Evolutionary conservation across 1,140 invertebrate genomes (phyloP).

Genomic region (Lordiphosa stackelbergi): DNA sequence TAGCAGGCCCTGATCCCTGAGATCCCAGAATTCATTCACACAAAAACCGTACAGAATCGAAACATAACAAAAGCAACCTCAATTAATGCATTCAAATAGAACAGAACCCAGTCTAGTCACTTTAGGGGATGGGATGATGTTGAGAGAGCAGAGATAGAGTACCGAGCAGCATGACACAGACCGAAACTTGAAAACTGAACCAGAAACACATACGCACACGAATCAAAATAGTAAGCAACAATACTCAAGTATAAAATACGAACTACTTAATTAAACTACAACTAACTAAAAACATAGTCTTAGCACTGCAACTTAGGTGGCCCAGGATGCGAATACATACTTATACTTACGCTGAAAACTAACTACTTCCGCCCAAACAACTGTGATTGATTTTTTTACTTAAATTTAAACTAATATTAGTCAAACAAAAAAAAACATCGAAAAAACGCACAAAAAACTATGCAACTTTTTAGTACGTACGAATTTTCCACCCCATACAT

Average conservation of each 20-base stretch:
- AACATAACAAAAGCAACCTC: conserved; percentile 44
- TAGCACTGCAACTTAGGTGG: conserved; percentile 49
- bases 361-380: conserved; percentile 77
- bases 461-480: conserved; percentile 62
- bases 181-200: conserved; percentile 16
- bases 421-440: conserved; percentile 19
- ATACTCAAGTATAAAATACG: conserved; percentile 77
- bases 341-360: conserved; percentile 34
- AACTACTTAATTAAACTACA: conserved; percentile 54
- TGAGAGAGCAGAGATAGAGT: conserved; percentile 17
- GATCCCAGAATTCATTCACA: neutral
- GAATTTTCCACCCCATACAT: conserved; percentile 15
- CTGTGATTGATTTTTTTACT: conserved; percentile 75
- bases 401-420: conserved; percentile 51
- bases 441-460: conserved; percentile 44
- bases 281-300: conserved; percentile 38
- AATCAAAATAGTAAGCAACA: conserved; percentile 51
- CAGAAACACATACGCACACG: conserved; percentile 5
- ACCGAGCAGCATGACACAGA: conserved; percentile 26
- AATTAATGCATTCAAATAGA: conserved; percentile 44
- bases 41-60: conserved; percentile 4
- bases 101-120: conserved; percentile 74
- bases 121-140: conserved; percentile 59
- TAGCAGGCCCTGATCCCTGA: conserved; percentile 16
- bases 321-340: conserved; percentile 61